Base-by-base conservation (phyloP, 1,140 invertebrate species). In the Neodiprion pinetum region DNA sequence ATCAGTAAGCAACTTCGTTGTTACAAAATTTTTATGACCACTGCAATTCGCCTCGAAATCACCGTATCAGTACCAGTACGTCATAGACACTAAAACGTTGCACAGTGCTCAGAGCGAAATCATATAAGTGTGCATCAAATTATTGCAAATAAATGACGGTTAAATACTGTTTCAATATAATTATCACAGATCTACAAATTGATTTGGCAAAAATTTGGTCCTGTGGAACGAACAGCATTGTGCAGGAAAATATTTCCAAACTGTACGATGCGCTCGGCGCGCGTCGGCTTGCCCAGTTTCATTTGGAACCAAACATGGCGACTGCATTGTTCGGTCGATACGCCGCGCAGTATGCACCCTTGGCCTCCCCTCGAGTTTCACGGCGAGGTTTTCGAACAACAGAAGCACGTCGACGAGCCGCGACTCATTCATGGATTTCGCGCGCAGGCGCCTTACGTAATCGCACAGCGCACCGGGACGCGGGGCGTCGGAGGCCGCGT, bases 381-480 rank as follows among this genome's bases (percentile, higher is more conserved):
- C 28, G 28, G 5, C 28, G 5, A 40, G 5, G 53, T 61, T 61
- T 9, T 61, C 53, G 11, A 73, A n/a, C 1, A 17, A 76, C 72
- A 71, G 77, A 53, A 75, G 68, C 53, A 75, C 71, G 72, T 76
- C 75, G 75, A 14, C 79, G 78, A 78, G 71, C 61, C 40, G 49
- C 75, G 53, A 7, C 80, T 74, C 81, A 82, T 82, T 82, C 81
- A 81, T 82, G 73, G 12, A 75, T 81, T 78, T 49, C 11, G 9
- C n/a, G 72, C 77, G 71, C 78, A 75, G 72, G 81, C 81, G 81
- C 78, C 2, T n/a, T 47, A 14, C 17, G 67, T 69, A 69, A 10
- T 47, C 49, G 70, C 48, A 75, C 73, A 75, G 79, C 76, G 78
- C 76, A 76, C 76, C 74, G 75, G 75, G 75, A 49, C n/a, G 68